Evolutionary conservation across 2,797 vertebrate genomes (phyloP).

Genomic region (Morus bassanus): DNA sequence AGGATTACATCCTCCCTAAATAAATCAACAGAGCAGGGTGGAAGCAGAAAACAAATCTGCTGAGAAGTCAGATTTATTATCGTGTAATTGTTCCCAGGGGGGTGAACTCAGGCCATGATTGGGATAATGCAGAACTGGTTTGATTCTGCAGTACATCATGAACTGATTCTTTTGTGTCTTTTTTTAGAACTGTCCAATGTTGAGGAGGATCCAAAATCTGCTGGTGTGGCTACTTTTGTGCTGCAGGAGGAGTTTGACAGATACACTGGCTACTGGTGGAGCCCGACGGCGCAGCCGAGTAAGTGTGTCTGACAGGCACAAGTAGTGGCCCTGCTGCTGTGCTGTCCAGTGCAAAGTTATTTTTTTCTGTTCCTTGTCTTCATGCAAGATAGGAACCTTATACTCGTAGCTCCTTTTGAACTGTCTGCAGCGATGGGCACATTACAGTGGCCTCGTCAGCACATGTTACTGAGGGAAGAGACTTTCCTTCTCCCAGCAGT

Average conservation of each 20-base stretch:
- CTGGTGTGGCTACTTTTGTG: conserved; percentile 83
- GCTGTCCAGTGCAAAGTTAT: background rate
- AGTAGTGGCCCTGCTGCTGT: background rate
- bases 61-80: conserved; percentile 36
- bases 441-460: background rate
- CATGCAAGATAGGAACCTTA: background rate
- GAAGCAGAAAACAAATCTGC: background rate
- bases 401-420: background rate
- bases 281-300: conserved; percentile 77
- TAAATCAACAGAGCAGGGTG: background rate
- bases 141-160: background rate
- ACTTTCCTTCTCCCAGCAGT: background rate
- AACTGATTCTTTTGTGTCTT: background rate
- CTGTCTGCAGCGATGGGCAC: background rate
- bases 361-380: background rate
- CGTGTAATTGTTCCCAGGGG: background rate
- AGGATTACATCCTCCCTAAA: background rate
- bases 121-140: background rate
- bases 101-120: background rate
- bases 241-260: conserved; percentile 85
- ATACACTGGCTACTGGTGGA: conserved; percentile 86
- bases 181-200: conserved; percentile 75
- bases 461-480: background rate
- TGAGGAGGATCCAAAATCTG: conserved; percentile 82
- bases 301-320: conserved; percentile 16